A percentile compares a stretch with the other conserved stretches of the same genome.
These are phyloP conservation scores for Homarus americanus DNA, from an alignment of 1,140 invertebrate genomes.

Conservation along the genomic window DNA sequence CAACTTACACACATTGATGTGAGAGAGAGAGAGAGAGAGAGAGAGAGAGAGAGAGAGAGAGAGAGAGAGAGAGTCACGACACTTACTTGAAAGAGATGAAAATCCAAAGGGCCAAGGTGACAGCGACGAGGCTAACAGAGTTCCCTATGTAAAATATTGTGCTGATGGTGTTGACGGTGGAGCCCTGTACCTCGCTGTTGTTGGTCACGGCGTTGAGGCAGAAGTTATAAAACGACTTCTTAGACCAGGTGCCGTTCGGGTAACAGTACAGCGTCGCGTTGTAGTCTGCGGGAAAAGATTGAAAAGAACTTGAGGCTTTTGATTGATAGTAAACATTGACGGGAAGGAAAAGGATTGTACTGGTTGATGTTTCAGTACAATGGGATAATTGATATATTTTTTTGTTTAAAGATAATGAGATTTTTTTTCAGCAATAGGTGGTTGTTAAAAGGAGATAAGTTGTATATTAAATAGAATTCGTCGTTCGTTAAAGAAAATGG, in stretches of 20 bases:
- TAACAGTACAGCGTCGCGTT: slow-evolving; percentile 86
- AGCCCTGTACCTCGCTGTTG: not conserved
- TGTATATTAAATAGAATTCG: too few relatives aligned
- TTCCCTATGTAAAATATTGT: slow-evolving; percentile 74
- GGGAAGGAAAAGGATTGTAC: too few relatives aligned
- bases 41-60: not conserved
- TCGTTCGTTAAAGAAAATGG: too few relatives aligned
- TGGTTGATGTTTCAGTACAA: too few relatives aligned
- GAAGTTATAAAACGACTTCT: slow-evolving; percentile 68
- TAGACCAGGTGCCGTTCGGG: slow-evolving; percentile 84
- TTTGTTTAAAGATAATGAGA: too few relatives aligned
- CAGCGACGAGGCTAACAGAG: slow-evolving; percentile 69
- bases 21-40: not conserved
- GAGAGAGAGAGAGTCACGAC: not conserved
- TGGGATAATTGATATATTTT: too few relatives aligned
- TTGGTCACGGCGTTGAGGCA: slow-evolving; percentile 52
- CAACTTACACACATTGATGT: too few relatives aligned
- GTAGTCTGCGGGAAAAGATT: slow-evolving; percentile 80
- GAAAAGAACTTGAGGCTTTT: slow-evolving; percentile 31
- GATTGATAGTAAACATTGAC: too few relatives aligned
- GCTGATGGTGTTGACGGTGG: slow-evolving; percentile 66
- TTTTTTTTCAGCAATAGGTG: too few relatives aligned
- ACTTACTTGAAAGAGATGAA: slow-evolving; percentile 74
- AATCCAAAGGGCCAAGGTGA: slow-evolving; percentile 68
- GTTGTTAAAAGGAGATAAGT: too few relatives aligned